Evolutionary conservation across 2,113 vertebrate genomes (phyloP), one percentile per base, ranked within the genome.

Genomic region (Tachysurus fulvidraco): DNA sequence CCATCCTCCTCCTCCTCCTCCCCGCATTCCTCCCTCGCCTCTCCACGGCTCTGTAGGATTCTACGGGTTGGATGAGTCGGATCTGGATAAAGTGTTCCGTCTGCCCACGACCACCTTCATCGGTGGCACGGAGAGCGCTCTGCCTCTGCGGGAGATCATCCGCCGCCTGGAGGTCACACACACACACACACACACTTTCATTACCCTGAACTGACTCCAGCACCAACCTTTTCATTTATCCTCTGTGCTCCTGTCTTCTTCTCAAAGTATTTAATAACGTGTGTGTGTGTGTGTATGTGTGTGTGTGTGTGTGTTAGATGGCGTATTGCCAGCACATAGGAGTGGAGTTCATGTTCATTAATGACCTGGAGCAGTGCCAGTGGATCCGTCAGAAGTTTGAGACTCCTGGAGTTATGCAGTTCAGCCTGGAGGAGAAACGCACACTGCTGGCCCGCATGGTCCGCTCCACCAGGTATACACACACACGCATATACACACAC

Each of bases 331-430:
- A 99, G 93, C 97, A 99, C 94, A 98, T 99, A 0, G 98, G 98
- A 0, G 98, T 99, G 87, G 98, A 99, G 93, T 99, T 99, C 95
- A 99, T 99, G 98, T 99, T 99, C 89, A 99, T 99, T 92, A 99
- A 99, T 0, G 98, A 99, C 91, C 93, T 99, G 95, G 98, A 99
- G 84, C 98, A 99, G 92, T 99, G 98, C 86, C 98, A 99, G 92
- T 99, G 98, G 98, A 99, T 99, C 92, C 90, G 98, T n/a, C 93
- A 97, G 93, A 99, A 99, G 93, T 98, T 99, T 1, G 98, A 99
- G 95, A 98, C 96, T 0, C 98, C 98, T 0, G 97, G 97, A 7
- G 92, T 97, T 88, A 98, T 99, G 98, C 96, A 98, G 94, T 99
- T 99, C 94, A 97, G 94, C 85, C 96, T 92, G 0, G 98, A 99